Evolutionary conservation across 2,888 invertebrate genomes (phyloP), one percentile per base, ranked within the genome.

Genomic region (Trichogramma dendrolimi): DNA sequence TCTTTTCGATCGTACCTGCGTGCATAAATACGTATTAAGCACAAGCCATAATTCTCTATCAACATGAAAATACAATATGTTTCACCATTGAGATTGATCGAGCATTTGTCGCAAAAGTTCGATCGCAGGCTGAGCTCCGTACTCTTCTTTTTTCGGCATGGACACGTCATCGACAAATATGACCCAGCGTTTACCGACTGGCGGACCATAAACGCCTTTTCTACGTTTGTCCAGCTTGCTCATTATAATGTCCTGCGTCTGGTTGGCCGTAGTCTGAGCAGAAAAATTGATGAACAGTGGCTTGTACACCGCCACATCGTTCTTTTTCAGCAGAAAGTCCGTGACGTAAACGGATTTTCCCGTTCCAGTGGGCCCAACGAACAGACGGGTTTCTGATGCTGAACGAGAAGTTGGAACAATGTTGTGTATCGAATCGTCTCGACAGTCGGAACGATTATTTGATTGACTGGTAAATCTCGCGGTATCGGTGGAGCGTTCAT

Each of bases 131-230:
- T 96, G 96, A 0, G 96, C 95, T 0, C 96, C 96, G 73, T 92
- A 96, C 2, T 86, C 85, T 80, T 94, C 94, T 59, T 91, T 87
- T 71, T 91, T 82, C 0, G 96, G 96, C 94, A 96, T 94, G 72
- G 94, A 94, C n/a, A 97, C 87, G 77, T 97, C 96, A 74, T 97
- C 97, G 44, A 97, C 92, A 77, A 96, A 96, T 53, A 96, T 87
- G 10, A 96, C 89, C 79, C 90, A 87, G 71, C 88, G 87, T 76
- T 94, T 96, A 4, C 94, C 94, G 55, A 95, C 85, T 0, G 95
- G 94, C 1, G 96, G 96, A 0, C 96, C 96, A 75, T 85, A 97
- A 10, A 95, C 91, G 2, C 96, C 90, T 85, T 95, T 96, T 55
- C 94, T 84, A 58, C 96, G 83, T 77, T 94, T 95, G 76, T 96